These are phyloP conservation scores for Leptinotarsa peninsularis DNA, from an alignment of 2,888 invertebrate species.

Conservation along the genomic window DNA sequence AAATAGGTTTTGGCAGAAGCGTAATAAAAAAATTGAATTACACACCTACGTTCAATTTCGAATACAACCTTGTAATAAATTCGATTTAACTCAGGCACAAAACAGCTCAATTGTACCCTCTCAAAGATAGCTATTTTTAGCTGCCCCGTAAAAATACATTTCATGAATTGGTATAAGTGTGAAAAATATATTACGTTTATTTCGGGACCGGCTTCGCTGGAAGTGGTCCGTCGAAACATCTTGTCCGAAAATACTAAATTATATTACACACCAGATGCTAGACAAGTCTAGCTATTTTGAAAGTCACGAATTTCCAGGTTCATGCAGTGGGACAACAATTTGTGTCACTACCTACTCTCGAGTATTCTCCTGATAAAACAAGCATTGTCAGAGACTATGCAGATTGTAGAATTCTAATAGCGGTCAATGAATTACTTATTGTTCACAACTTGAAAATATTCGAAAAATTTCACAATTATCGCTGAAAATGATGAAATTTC, in stretches of 20 bases:
- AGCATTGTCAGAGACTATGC: neutral
- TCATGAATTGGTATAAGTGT: conserved; percentile 44
- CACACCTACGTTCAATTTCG: conserved; percentile 15
- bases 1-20: conserved; percentile 26
- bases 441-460: no score
- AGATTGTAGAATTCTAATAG: neutral
- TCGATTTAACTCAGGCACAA: conserved; percentile 5
- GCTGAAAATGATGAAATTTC: no score
- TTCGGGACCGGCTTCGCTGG: conserved; percentile 42
- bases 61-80: conserved; percentile 26
- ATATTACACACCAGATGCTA: conserved; percentile 44
- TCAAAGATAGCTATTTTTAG: conserved; percentile 44
- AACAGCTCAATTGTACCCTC: conserved; percentile 39
- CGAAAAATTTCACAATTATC: no score
- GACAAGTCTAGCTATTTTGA: conserved; percentile 45
- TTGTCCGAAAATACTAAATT: conserved; percentile 46
- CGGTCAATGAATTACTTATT: no score
- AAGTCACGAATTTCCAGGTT: conserved; percentile 15
- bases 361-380: neutral
- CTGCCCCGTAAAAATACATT: conserved; percentile 41
- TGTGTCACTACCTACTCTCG: neutral
- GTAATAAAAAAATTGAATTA: conserved; percentile 19
- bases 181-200: conserved; percentile 43
- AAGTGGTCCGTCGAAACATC: conserved; percentile 43
- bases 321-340: neutral